Conservation (phyloP, 2,888 invertebrate species). For the Cinara cedri region DNA sequence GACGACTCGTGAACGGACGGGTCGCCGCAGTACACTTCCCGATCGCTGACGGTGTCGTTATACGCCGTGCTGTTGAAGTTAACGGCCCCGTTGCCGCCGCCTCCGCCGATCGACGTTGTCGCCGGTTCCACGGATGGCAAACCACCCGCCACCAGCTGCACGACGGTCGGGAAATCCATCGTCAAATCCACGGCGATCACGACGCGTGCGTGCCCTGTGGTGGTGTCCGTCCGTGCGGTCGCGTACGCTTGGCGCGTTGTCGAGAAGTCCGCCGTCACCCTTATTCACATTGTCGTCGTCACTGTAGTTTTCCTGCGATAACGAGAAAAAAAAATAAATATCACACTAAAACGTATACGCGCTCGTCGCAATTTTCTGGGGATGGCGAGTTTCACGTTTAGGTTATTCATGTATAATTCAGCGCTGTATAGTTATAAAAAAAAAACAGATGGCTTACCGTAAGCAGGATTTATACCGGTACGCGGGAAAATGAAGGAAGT, state of each 20-base stretch:
- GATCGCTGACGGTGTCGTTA: constrained; percentile 37
- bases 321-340: neutral
- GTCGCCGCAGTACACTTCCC: constrained; percentile 49
- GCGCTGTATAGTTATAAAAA: no score
- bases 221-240: no score
- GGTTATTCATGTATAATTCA: no score
- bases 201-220: no score
- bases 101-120: neutral
- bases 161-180: constrained; percentile 26
- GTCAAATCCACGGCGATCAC: no score
- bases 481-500: no score
- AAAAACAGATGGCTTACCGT: no score
- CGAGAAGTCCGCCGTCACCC: no score
- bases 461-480: no score
- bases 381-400: no score
- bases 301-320: neutral
- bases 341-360: neutral
- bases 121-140: constrained; percentile 29
- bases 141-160: constrained; percentile 34
- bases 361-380: no score
- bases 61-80: constrained; percentile 41
- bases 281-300: constrained; percentile 18
- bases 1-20: constrained; percentile 58
- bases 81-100: neutral
- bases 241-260: neutral